Percentiles rank a stretch among this genome's conserved stretches.
phyloP scores from a whole-genome alignment of 2,888 invertebrate genomes.

The Lithophane ornitopus region DNA sequence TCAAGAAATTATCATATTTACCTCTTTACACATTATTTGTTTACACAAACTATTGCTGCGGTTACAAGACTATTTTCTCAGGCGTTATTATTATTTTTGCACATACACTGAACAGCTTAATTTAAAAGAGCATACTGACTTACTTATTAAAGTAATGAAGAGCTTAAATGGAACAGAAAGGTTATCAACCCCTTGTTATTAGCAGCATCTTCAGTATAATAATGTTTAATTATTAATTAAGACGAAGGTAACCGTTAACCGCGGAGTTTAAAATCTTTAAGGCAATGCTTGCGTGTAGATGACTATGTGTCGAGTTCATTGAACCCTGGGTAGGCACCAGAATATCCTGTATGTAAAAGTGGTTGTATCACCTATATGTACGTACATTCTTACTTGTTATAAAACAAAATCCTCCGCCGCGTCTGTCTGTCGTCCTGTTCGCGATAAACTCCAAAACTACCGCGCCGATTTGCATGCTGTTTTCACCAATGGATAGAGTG shows the following conservation, averaged over 20 bases:
- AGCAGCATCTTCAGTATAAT: conserved; percentile 8
- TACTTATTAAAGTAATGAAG: conserved; percentile 6
- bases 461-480: too few species aligned
- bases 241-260: conserved; percentile 19
- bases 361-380: neutral
- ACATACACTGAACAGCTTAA: neutral
- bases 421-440: too few species aligned
- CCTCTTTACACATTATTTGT: conserved; percentile 9
- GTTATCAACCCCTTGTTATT: conserved; percentile 2
- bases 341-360: neutral
- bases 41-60: neutral
- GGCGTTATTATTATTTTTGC: neutral
- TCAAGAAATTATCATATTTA: conserved; percentile 27
- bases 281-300: neutral
- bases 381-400: too few species aligned
- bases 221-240: conserved; percentile 30
- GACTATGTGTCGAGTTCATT: conserved; percentile 16
- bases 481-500: too few species aligned
- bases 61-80: neutral
- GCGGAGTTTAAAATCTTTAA: conserved; percentile 13
- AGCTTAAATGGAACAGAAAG: neutral
- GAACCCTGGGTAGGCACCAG: neutral
- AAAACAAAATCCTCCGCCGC: too few species aligned
- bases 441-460: too few species aligned
- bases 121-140: neutral